Base-by-base conservation (phyloP, 2,888 invertebrate species). In the Aphodius sticticus region DNA sequence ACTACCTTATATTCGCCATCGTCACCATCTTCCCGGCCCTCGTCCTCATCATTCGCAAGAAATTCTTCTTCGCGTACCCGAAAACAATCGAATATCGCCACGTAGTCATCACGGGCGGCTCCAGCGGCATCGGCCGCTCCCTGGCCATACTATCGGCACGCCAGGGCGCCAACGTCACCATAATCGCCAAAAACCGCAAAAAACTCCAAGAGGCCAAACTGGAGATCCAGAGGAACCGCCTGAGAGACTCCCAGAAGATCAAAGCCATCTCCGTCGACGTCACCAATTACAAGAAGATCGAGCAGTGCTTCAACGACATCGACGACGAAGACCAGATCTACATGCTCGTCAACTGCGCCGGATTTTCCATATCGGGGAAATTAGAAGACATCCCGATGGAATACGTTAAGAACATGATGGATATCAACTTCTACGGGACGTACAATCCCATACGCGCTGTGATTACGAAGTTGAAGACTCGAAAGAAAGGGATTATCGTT, bases 291-390 rank as follows among this genome's bases (percentile, higher is more conserved):
- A 14, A 76, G 2, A 35, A 75, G 4, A 77, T 81, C 0, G 90
- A 91, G 83, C 89, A 91, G 38, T 88, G 95, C 2, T 85, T 88
- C 0, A 90, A 92, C 12, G 88, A 95, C 16, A 96, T 97, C 89
- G 89, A 91, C 36, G 90, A 91, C 70, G 89, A 93, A 69, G 97
- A 96, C 0, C 95, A 96, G 0, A 94, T 99, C 85, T 96, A 95
- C 86, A 95, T 98, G 93, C 90, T 99, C 35, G 91, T 99, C 0
- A 99, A 98, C 88, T 98, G 97, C 90, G 99, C 99, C 72, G 99
- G 99, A 3, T 91, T 92, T 87, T 95, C 97, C 12, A 92, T 95
- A 78, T 95, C 96, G 88, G 95, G 95, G 0, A 92, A 92, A 85
- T 93, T 96, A 86, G 97, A 97, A 87, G 95, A 97, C 82, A 93